A percentile compares a stretch with the other conserved stretches of the same genome.
phyloP scores from a whole-genome alignment of 2,113 vertebrate species.

The Tragelaphus buxtoni region DNA sequence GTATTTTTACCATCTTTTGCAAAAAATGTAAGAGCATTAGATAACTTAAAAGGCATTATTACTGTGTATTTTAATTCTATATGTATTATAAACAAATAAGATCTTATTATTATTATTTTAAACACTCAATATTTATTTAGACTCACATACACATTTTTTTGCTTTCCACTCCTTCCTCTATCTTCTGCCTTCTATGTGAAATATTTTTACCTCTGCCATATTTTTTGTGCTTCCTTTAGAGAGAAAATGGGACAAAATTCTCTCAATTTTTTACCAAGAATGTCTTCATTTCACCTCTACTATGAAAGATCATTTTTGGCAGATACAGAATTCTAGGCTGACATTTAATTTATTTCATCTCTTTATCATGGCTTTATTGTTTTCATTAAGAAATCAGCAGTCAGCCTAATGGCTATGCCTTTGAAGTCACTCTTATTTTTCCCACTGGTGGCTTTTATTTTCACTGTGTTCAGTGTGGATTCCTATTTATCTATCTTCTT shows the following conservation, averaged over 20 bases:
- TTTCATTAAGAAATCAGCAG: background rate
- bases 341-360: background rate
- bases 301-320: constrained; percentile 8
- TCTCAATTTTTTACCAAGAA: background rate
- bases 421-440: background rate
- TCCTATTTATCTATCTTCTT: background rate
- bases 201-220: constrained; percentile 10
- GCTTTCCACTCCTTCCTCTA: background rate
- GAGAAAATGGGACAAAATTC: background rate
- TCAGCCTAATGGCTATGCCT: background rate
- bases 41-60: background rate
- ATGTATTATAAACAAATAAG: background rate
- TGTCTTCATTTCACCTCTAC: background rate
- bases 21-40: background rate
- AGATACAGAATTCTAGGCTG: background rate
- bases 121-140: background rate
- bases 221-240: background rate
- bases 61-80: background rate
- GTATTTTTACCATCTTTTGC: background rate
- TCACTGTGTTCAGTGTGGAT: background rate
- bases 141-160: background rate
- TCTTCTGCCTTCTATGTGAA: background rate
- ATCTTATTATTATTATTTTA: background rate
- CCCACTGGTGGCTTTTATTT: constrained; percentile 7
- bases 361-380: background rate